Evolutionary conservation across 2,888 invertebrate genomes (phyloP).

Genomic region (Tricholauxania praeusta): DNA sequence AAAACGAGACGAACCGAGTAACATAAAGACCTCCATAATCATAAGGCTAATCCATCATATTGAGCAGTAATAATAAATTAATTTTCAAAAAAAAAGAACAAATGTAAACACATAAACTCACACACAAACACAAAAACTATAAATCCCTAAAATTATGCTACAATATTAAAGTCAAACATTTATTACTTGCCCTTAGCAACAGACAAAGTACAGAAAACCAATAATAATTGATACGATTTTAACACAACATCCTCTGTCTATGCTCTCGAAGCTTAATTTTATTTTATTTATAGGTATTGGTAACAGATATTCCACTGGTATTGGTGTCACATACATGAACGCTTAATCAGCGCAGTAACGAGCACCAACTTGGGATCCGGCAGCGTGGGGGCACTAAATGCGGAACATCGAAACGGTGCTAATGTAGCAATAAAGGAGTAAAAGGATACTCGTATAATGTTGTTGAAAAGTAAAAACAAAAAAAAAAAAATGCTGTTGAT

Average conservation of each 20-base stretch:
- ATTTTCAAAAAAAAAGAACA: too few relatives aligned
- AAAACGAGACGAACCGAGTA: too few relatives aligned
- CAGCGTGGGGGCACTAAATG: too few relatives aligned
- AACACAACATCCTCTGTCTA: too few relatives aligned
- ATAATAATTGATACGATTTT: neutral
- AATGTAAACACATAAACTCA: neutral
- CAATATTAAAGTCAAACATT: neutral
- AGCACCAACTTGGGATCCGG: neutral
- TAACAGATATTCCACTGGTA: neutral
- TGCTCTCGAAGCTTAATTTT: too few relatives aligned
- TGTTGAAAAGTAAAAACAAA: neutral
- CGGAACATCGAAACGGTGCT: too few relatives aligned
- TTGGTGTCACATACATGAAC: conserved; percentile 13
- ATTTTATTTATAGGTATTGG: too few relatives aligned
- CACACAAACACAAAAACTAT: neutral
- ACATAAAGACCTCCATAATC: too few relatives aligned
- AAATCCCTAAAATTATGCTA: neutral
- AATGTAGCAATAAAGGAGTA: too few relatives aligned
- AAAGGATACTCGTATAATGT: too few relatives aligned
- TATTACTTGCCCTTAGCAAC: conserved; percentile 1
- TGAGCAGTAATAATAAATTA: too few relatives aligned
- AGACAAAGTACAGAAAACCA: neutral
- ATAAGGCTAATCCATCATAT: too few relatives aligned
- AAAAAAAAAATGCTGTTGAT: neutral
- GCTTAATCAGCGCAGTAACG: conserved; percentile 3